Base-by-base conservation (phyloP, 2,113 vertebrate species). In the Grallaria varia region DNA sequence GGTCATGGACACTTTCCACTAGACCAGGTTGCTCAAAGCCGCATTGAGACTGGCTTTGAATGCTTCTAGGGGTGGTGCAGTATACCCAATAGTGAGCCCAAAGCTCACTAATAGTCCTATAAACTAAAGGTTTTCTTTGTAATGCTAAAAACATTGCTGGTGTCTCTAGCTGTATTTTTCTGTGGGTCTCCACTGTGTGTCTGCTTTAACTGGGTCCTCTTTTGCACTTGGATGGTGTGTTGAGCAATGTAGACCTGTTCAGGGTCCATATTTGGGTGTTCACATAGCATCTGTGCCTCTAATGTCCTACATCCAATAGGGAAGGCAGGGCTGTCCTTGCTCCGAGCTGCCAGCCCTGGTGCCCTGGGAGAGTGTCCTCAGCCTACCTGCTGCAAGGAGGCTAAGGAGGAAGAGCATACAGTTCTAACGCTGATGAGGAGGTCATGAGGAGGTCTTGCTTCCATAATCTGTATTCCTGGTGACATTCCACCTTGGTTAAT, bases 291-390 rank as follows among this genome's bases (percentile, higher is more conserved):
- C 37, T 49, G 23, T 58, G 44, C 19, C 58, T 14, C 9, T 35
- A 40, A 53, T 18, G 6, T 11, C 39, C 39, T 44, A 33, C 11
- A 44, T 4, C 5, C 2, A 0, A 80, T 10, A 56, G 8, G 10
- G 69, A 69, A 71, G 35, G 28, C 27, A 35, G 27, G 10, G 16
- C 20, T 60, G 20, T 47, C 35, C 23, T 30, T 33, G 12, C 22
- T 59, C 15, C 0, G 1, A 47, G 18, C n/a, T 37, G 37, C 21
- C 30, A 39, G 22, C 4, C 55, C 17, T 27, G 0, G 0, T 64
- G 69, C 8, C 63, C 23, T 53, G 31, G n/a, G 14, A 86, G 3
- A 10, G 8, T 4, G 11, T 4, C 47, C 37, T 44, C 52, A 28
- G 37, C 30, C 40, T 3, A 16, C 8, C 27, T 17, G 22, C n/a